phyloP scores from a whole-genome alignment of 1,140 invertebrate genomes.

The Rhynchophorus ferrugineus region DNA sequence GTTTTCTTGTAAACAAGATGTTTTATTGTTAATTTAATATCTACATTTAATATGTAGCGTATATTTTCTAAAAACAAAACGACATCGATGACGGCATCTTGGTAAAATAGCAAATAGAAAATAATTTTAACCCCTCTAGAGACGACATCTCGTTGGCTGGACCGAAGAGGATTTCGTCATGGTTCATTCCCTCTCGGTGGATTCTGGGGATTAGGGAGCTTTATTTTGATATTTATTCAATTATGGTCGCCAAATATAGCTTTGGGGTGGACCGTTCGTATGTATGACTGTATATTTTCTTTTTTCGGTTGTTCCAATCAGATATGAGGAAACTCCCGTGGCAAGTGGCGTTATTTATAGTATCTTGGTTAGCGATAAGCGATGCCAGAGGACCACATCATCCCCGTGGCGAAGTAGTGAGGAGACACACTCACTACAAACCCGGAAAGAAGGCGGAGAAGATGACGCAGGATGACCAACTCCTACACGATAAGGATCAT shows the following conservation, averaged over 20 bases:
- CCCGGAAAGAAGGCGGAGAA: conserved; percentile 45
- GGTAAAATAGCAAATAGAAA: no score
- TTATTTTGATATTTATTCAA: conserved; percentile 23
- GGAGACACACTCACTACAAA: conserved; percentile 53
- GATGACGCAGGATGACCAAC: conserved; percentile 55
- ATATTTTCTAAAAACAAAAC: no score
- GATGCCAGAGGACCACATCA: conserved; percentile 60
- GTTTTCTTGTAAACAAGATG: no score
- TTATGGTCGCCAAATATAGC: conserved; percentile 16
- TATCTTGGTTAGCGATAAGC: no score
- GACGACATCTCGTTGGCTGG: background rate
- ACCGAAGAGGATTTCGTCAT: conserved; percentile 2
- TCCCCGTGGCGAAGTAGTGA: conserved; percentile 51
- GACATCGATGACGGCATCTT: no score
- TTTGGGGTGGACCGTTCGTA: conserved; percentile 13
- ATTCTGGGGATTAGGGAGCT: conserved; percentile 14
- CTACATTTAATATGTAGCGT: no score
- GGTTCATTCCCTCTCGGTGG: conserved; percentile 7
- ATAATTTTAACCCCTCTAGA: no score
- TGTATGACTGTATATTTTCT: background rate
- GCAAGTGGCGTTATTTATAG: no score
- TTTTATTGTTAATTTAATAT: no score
- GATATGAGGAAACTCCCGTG: no score
- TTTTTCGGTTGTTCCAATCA: background rate
- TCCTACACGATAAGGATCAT: conserved; percentile 63